These are phyloP conservation scores for Monopterus albus DNA, from an alignment of 2,113 vertebrate species.

Conservation along the genomic window DNA sequence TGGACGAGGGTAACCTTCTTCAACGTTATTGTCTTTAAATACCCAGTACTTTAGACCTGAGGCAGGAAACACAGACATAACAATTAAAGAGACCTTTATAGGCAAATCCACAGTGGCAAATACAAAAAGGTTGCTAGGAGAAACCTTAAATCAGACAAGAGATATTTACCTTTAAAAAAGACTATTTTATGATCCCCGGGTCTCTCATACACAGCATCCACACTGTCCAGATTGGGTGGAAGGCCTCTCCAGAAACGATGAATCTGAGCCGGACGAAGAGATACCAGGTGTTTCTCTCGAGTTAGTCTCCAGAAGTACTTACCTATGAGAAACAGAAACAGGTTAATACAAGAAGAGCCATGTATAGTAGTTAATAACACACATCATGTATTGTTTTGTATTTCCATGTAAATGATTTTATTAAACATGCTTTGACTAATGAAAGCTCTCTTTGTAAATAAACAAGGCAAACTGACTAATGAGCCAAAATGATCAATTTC, in stretches of 20 bases:
- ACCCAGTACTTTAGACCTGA: conserved; percentile 94
- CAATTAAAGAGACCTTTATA: too few species aligned
- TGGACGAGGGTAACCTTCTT: conserved; percentile 93
- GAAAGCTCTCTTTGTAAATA: not conserved
- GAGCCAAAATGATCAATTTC: conserved; percentile 16
- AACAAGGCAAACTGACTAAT: not conserved
- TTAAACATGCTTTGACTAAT: not conserved
- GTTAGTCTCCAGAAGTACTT: conserved; percentile 97
- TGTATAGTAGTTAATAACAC: not conserved
- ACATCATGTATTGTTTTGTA: not conserved
- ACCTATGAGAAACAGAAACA: conserved; percentile 74
- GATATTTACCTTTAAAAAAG: conserved; percentile 92
- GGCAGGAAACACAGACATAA: conserved; percentile 38
- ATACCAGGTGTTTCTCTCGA: conserved; percentile 93
- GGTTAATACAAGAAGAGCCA: not conserved
- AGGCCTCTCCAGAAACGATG: conserved; percentile 97
- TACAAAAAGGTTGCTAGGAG: too few species aligned
- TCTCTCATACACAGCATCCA: conserved; percentile 94
- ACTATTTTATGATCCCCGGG: conserved; percentile 94
- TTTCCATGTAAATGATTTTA: not conserved
- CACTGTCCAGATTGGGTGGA: conserved; percentile 88
- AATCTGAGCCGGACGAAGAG: conserved; percentile 92
- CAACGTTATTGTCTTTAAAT: conserved; percentile 94
- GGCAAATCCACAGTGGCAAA: too few species aligned
- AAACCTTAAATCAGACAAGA: not conserved